These are phyloP conservation scores for Asbolus verrucosus DNA, from an alignment of 1,140 invertebrate species.

Conservation along the genomic window DNA sequence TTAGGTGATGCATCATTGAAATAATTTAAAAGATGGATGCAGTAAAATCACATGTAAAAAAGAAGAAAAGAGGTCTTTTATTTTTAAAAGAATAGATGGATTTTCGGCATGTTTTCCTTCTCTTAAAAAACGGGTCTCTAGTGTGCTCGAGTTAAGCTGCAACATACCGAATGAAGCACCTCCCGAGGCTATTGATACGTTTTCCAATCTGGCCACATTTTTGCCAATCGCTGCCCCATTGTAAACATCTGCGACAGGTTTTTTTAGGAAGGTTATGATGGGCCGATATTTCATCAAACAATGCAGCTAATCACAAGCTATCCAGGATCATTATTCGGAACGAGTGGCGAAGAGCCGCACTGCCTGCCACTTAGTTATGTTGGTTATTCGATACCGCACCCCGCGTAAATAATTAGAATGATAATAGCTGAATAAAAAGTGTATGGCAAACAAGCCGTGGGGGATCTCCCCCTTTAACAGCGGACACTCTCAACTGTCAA, in stretches of 20 bases:
- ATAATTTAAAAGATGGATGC: no score
- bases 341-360: constrained; percentile 10
- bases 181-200: constrained; percentile 18
- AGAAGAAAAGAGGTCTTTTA: no score
- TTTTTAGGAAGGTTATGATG: constrained; percentile 49
- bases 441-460: constrained; percentile 54
- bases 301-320: constrained; percentile 58
- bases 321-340: constrained; percentile 43
- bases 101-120: no score
- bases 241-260: constrained; percentile 61
- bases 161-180: constrained; percentile 13
- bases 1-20: no score
- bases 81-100: no score
- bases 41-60: no score
- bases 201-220: constrained; percentile 50
- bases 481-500: constrained; percentile 57
- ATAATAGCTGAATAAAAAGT: constrained; percentile 61
- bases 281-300: constrained; percentile 58
- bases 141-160: constrained; percentile 1
- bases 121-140: no score
- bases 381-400: constrained; percentile 59
- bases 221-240: constrained; percentile 53
- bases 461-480: constrained; percentile 52
- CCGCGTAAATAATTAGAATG: constrained; percentile 61
- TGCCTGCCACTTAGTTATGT: constrained; percentile 59